Percentiles rank a stretch among this genome's conserved stretches.
These are phyloP conservation scores for Rhodophaea formosa DNA, from an alignment of 2,888 invertebrate species.

Conservation along the genomic window DNA sequence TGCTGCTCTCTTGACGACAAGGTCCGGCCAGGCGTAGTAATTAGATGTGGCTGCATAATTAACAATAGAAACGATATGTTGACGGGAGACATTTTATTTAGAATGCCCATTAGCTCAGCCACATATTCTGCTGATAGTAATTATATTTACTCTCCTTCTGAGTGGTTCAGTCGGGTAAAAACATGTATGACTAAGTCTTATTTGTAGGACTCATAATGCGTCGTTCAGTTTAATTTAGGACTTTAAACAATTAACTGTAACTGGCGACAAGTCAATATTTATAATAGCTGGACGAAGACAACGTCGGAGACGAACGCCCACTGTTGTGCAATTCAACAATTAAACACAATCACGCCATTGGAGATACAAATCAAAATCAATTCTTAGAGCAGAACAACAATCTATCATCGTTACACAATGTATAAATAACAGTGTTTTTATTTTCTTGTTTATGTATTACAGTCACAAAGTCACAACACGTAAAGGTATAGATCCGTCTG, in stretches of 20 bases:
- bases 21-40: conserved; percentile 39
- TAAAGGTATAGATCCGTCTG: too few species aligned
- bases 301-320: conserved; percentile 32
- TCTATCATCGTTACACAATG: conserved; percentile 1
- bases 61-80: conserved; percentile 16
- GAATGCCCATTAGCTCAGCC: not conserved
- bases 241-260: conserved; percentile 44
- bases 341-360: conserved; percentile 48
- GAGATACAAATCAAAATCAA: conserved; percentile 54
- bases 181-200: too few species aligned
- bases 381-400: conserved; percentile 30
- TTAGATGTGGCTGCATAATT: conserved; percentile 5
- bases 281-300: conserved; percentile 36
- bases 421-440: too few species aligned
- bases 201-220: conserved; percentile 22
- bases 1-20: conserved; percentile 58
- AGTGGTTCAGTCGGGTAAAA: too few species aligned
- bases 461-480: too few species aligned
- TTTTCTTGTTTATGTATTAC: not conserved
- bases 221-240: conserved; percentile 39
- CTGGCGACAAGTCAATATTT: conserved; percentile 40
- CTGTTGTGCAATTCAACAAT: conserved; percentile 53
- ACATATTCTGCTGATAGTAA: not conserved
- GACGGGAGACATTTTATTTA: not conserved
- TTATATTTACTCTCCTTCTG: too few species aligned